phyloP scores from a whole-genome alignment of 1,140 invertebrate genomes.

The Calliphora vicina region DNA sequence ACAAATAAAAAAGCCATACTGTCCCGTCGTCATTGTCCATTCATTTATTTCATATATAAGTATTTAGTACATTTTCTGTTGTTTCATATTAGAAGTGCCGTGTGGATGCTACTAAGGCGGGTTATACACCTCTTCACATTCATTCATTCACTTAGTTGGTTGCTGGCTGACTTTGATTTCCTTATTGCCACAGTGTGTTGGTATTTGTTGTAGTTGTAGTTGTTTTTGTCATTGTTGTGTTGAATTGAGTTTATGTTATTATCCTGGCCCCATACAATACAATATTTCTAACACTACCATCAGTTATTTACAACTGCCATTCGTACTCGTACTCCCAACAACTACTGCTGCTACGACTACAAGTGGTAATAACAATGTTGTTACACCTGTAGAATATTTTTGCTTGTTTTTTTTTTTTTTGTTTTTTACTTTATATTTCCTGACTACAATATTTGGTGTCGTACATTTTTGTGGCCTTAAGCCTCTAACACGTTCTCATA shows the following conservation, averaged over 20 bases:
- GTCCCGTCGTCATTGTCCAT: not conserved
- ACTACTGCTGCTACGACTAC: not conserved
- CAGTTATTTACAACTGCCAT: not conserved
- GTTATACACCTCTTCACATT: not conserved
- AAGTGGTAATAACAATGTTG: constrained; percentile 19
- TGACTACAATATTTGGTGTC: constrained; percentile 17
- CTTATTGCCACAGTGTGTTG: not conserved
- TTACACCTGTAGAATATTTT: constrained; percentile 36
- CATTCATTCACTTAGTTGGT: not conserved
- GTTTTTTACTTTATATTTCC: constrained; percentile 14
- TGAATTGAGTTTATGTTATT: constrained; percentile 8
- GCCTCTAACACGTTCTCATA: constrained; percentile 3
- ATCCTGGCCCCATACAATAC: not conserved
- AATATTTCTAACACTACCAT: not conserved
- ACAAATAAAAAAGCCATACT: not conserved
- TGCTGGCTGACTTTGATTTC: constrained; percentile 11
- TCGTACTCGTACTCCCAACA: not conserved
- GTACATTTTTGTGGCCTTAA: constrained; percentile 21
- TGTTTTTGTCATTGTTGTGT: not conserved
- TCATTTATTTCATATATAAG: not conserved
- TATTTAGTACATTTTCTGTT: not conserved
- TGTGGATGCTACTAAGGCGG: not conserved
- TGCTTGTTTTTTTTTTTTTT: too few relatives aligned
- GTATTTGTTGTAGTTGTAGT: not conserved
- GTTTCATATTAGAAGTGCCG: not conserved